These are phyloP conservation scores for Sebastes iracundus DNA, from an alignment of 2,797 vertebrate genomes.

Conservation along the genomic window DNA sequence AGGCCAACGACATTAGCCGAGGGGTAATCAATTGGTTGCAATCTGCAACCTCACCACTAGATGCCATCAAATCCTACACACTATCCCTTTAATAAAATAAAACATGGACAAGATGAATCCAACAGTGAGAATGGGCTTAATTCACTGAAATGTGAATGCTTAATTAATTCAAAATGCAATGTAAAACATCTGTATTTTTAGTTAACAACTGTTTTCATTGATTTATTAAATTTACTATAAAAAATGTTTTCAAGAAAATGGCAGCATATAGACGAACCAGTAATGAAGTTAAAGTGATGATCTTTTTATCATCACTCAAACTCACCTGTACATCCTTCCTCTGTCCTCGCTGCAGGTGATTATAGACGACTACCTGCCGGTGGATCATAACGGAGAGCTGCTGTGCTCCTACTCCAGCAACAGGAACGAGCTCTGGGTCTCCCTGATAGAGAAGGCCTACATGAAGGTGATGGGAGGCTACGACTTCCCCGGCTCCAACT, in stretches of 20 bases:
- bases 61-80: no score
- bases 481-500: constrained; percentile 98
- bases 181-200: not conserved
- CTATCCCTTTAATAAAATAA: no score
- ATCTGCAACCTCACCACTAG: no score
- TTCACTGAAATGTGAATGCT: not conserved
- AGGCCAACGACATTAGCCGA: no score
- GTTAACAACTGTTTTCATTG: not conserved
- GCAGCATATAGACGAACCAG: rapidly evolving
- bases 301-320: not conserved
- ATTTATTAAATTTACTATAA: not conserved
- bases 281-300: not conserved
- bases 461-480: constrained; percentile 99
- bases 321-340: not conserved
- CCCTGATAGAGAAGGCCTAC: constrained; percentile 98
- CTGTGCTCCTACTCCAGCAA: constrained; percentile 99
- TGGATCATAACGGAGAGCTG: constrained; percentile 93
- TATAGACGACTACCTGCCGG: constrained; percentile 95
- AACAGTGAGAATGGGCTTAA: not conserved
- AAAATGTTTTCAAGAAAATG: rapidly evolving
- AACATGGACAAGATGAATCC: not conserved
- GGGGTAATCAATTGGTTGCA: no score
- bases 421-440: constrained; percentile 97
- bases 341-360: constrained; percentile 85
- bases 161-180: not conserved